Conservation (phyloP, 2,888 invertebrate species). For the Xestia xanthographa region DNA sequence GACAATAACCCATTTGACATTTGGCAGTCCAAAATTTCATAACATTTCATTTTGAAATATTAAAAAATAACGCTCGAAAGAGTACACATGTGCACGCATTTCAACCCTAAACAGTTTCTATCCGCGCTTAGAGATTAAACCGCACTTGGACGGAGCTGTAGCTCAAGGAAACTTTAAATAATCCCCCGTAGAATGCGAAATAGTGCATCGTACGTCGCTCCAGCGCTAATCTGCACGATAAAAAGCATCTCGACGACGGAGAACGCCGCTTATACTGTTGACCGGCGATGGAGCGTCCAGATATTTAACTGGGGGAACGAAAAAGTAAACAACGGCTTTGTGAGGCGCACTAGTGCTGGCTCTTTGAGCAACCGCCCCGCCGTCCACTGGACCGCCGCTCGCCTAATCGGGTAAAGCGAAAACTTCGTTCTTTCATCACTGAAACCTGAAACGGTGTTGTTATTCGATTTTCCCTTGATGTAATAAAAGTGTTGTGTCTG, state of each 20-base stretch:
- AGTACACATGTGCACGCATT: slow-evolving; percentile 6
- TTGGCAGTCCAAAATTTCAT: not conserved
- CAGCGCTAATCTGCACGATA: slow-evolving; percentile 80
- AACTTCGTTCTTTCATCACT: slow-evolving; percentile 74
- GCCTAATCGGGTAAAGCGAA: slow-evolving; percentile 78
- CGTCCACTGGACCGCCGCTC: slow-evolving; percentile 66
- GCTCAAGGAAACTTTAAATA: slow-evolving; percentile 79
- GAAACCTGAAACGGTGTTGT: slow-evolving; percentile 64
- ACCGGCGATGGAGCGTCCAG: slow-evolving; percentile 81
- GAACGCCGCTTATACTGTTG: slow-evolving; percentile 79
- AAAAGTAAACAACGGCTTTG: slow-evolving; percentile 82
- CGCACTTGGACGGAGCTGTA: slow-evolving; percentile 52
- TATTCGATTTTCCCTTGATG: slow-evolving; percentile 41
- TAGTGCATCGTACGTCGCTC: slow-evolving; percentile 77
- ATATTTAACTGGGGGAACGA: slow-evolving; percentile 80
- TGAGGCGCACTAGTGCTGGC: slow-evolving; percentile 67
- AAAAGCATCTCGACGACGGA: slow-evolving; percentile 76
- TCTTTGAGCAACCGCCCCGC: slow-evolving; percentile 65
- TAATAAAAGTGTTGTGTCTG: slow-evolving; percentile 39
- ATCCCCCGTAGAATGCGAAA: slow-evolving; percentile 79
- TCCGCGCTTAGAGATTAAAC: slow-evolving; percentile 38
- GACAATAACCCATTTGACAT: not conserved
- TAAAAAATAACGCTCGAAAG: not conserved
- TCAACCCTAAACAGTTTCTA: slow-evolving; percentile 26
- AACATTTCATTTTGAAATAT: slow-evolving; percentile 7